Evolutionary conservation across 2,113 vertebrate genomes (phyloP), one percentile per base, ranked within the genome.

Genomic region (Danio rerio): DNA sequence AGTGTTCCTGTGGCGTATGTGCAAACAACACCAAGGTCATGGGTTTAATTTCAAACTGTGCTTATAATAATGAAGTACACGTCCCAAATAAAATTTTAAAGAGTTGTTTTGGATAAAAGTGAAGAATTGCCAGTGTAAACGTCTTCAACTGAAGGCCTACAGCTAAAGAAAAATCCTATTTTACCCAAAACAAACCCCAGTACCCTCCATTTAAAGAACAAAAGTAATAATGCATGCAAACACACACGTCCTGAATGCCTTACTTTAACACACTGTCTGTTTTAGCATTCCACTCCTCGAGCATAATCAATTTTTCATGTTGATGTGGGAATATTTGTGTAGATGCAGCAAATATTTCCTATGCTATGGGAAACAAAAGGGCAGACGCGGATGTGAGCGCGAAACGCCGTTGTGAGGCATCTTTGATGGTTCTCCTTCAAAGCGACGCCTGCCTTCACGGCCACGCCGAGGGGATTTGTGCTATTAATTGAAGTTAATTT

Each of bases 401-500:
- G 72, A 81, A 76, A 71, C 42, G 18, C 56, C 70, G 78, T 43
- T 59, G 53, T 18, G 83, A 85, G 81, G 73, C 65, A 83, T 97
- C 96, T 98, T 98, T 98, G 97, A 99, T 98, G 96, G 96, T 96
- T 96, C 94, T 95, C 95, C 97, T 98, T 97, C 96, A 97, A 98
- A 97, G 96, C 92, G 86, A 89, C 85, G 91, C 93, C 94, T 92
- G 89, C 93, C 95, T 95, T 95, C 92, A 88, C 86, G 62, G 88
- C 87, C 89, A 92, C 10, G 86, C 95, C 96, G 89, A 90, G 47
- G 97, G 97, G 97, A 98, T 95, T 97, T 96, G 95, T 96, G 95
- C 97, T 98, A 98, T 99, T 99, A 99, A 99, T 99, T 99, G 97
- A 98, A 99, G 97, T 98, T 98, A 98, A 99, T 99, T 99, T 99